Evolutionary conservation across 1,140 invertebrate genomes (phyloP), one percentile per base, ranked within the genome.

Genomic region (Wasmannia auropunctata): DNA sequence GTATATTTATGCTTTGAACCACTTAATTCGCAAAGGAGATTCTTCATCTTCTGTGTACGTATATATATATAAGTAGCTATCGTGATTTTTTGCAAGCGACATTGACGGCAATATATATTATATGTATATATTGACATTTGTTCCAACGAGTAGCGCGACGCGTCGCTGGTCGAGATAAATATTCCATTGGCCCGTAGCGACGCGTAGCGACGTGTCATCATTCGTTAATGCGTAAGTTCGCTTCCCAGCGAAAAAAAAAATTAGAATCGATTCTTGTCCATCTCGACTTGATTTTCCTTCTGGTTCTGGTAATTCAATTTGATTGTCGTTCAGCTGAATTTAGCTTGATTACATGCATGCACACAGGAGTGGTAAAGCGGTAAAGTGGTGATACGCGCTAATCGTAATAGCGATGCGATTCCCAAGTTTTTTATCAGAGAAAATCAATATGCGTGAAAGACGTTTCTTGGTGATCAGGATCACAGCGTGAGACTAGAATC

Each of bases 381-480:
- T n/a, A n/a, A n/a, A n/a, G n/a, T n/a, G n/a, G n/a, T n/a, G n/a
- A n/a, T 34, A 10, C 8, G 19, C 4, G 62, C 10, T 60, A 28
- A 46, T 63, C 19, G 16, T 69, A 77, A 63, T 22, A 49, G 11
- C 49, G 46, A 56, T 34, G 46, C 25, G 14, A 31, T 72, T 81
- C 25, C 10, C 62, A 51, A 22, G 34, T 69, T 58, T 69, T 58
- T 54, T 51, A 37, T 19, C 28, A 54, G 22, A 19, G 37, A 62
- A 86, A 63, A 77, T 56, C 69, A 65, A 62, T 22, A 46, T 25
- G 49, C 34, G 88, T 89, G 77, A 89, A 89, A 89, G 62, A 58
- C 46, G 7, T 89, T 37, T 75, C 46, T 28, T 6, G 46, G n/a
- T 81, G 88, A 88, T 86, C 69, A 77, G 86, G 88, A 88, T 86